These are phyloP conservation scores for Osmerus eperlanus DNA, from an alignment of 2,113 vertebrate species.

Conservation along the genomic window DNA sequence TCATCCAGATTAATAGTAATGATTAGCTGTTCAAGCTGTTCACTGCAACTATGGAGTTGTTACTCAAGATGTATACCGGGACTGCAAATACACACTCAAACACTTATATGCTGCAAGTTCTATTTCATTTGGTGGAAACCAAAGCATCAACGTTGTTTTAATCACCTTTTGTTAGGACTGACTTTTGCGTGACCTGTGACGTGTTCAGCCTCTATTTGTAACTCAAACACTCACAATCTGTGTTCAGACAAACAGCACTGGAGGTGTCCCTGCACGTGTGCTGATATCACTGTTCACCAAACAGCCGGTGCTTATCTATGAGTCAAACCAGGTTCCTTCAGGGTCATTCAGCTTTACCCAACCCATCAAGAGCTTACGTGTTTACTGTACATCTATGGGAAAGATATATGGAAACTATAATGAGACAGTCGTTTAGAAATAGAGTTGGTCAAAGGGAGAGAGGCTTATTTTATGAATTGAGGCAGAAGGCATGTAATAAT, in stretches of 20 bases:
- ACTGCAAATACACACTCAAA: too few relatives aligned
- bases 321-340: not conserved
- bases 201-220: not conserved
- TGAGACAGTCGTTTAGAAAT: too few relatives aligned
- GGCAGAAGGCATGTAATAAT: too few relatives aligned
- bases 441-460: too few relatives aligned
- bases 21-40: not conserved
- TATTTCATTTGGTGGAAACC: too few relatives aligned
- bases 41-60: not conserved
- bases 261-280: slow-evolving; percentile 11
- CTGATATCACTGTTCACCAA: slow-evolving; percentile 4
- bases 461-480: too few relatives aligned
- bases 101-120: too few relatives aligned
- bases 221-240: slow-evolving; percentile 9
- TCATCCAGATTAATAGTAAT: not conserved
- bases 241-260: not conserved
- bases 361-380: too few relatives aligned
- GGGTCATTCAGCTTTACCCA: not conserved
- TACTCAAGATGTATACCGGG: too few relatives aligned
- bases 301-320: not conserved
- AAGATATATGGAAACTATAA: too few relatives aligned
- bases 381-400: too few relatives aligned
- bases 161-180: not conserved
- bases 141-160: too few relatives aligned
- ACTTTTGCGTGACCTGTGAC: not conserved